Evolutionary conservation across 1,140 invertebrate species (phyloP).

Genomic region (Aricia agestis): DNA sequence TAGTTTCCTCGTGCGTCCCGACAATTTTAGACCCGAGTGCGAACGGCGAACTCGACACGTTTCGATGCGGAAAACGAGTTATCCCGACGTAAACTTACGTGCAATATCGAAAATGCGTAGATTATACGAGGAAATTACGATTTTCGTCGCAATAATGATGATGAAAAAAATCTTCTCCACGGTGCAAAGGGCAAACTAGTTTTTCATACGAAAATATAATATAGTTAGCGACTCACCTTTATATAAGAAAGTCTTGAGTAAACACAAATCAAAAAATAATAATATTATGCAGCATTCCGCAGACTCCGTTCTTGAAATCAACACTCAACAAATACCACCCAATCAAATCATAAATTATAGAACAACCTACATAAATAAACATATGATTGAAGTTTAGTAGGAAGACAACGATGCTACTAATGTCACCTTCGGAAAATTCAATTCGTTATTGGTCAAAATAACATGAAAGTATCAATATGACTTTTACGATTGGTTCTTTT

Average conservation of each 20-base stretch:
- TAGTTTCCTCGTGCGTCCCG: constrained; percentile 53
- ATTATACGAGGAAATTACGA: constrained; percentile 26
- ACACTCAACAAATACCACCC: constrained; percentile 71
- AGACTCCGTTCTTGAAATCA: constrained; percentile 64
- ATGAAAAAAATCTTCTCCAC: not conserved
- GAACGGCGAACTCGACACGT: constrained; percentile 58
- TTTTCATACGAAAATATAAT: not conserved
- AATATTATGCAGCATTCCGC: constrained; percentile 71
- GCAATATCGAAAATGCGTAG: constrained; percentile 56
- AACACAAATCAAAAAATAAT: constrained; percentile 60
- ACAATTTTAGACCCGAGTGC: constrained; percentile 72
- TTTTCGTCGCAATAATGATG: not conserved
- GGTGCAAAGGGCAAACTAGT: not conserved
- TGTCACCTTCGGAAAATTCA: not conserved
- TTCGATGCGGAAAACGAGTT: constrained; percentile 34
- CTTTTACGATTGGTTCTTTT: not conserved
- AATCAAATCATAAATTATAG: constrained; percentile 69
- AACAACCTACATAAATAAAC: constrained; percentile 73
- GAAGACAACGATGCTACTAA: not conserved
- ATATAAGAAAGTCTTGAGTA: constrained; percentile 34
- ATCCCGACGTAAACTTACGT: constrained; percentile 13
- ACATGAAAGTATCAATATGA: constrained; percentile 12
- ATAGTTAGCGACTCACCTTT: constrained; percentile 46
- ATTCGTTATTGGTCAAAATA: not conserved
- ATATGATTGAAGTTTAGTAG: constrained; percentile 50